Evolutionary conservation across 2,797 vertebrate species (phyloP), one percentile per base, ranked within the genome.

Genomic region (Schizopygopsis pylzovi): DNA sequence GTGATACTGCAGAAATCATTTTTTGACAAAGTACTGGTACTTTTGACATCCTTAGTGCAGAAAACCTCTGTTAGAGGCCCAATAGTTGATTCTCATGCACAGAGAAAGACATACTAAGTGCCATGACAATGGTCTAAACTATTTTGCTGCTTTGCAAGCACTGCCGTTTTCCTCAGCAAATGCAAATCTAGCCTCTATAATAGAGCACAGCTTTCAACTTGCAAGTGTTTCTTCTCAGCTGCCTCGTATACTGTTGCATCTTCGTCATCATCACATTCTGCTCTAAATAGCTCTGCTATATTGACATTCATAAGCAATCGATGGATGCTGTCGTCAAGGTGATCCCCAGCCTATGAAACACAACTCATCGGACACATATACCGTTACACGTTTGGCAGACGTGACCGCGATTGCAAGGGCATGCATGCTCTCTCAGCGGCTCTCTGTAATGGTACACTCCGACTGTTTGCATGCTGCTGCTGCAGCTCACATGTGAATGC

Each of bases 281-380:
- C 81, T 80, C 65, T 28, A 70, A 87, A 90, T 88, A 89, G 85
- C 59, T 83, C 45, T 18, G 16, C 10, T 72, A n/a, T 83, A 88
- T 88, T 45, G 73, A 88, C 73, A 39, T 84, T 87, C 77, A 43
- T 81, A 47, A 83, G 79, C 80, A 77, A 54, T 43, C 77, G 25
- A 78, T 25, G 25, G 72, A 52, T 39, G 78, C 67, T 67, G 76
- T 82, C 65, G 22, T 82, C 71, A 87, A 88, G 73, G 56, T 87
- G 85, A 89, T 65, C 75, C 9, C 25, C 63, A 28, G 59, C 73
- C 67, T 79, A 39, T 81, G 76, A 85, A 81, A 78, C 63, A 45
- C 43, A 87, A 28, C 67, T 70, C 47, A 77, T 63, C 4, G 10
- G 25, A 49, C 54, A 61, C 47, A 49, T 87, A 84, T 82, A 87